Evolutionary conservation across 2,888 invertebrate genomes (phyloP).

Genomic region (Pyralis farinalis): DNA sequence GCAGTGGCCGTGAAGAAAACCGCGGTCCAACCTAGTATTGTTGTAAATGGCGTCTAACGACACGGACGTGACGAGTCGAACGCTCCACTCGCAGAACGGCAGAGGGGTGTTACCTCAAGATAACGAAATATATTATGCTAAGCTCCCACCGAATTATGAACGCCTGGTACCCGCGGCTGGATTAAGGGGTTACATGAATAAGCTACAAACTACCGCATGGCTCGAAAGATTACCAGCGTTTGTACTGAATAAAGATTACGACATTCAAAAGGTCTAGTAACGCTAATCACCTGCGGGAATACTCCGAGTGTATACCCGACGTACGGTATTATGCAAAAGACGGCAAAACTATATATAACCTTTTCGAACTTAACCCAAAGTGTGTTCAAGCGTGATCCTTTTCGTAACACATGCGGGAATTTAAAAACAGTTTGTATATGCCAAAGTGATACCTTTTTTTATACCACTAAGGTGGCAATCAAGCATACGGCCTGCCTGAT

Average conservation of each 20-base stretch:
- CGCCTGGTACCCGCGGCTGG: constrained; percentile 37
- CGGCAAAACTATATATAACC: too few relatives aligned
- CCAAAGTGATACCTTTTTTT: too few relatives aligned
- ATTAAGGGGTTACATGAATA: constrained; percentile 32
- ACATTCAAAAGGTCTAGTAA: background rate
- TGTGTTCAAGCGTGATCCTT: too few relatives aligned
- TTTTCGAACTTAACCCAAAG: too few relatives aligned
- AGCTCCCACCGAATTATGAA: constrained; percentile 47
- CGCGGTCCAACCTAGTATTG: constrained; percentile 13
- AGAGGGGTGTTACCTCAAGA: constrained; percentile 41
- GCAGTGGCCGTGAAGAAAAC: background rate
- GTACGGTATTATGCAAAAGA: too few relatives aligned
- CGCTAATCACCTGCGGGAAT: too few relatives aligned
- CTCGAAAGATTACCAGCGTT: constrained; percentile 10
- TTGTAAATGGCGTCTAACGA: constrained; percentile 61
- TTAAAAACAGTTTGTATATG: too few relatives aligned
- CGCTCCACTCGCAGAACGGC: constrained; percentile 31
- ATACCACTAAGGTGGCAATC: too few relatives aligned
- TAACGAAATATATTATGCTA: constrained; percentile 57
- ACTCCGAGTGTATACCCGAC: too few relatives aligned
- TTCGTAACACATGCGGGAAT: too few relatives aligned
- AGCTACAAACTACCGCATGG: constrained; percentile 22
- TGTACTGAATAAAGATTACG: background rate
- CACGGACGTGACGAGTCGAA: constrained; percentile 54
- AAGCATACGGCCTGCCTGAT: too few relatives aligned